Base-by-base conservation (phyloP, 2,797 vertebrate genomes). In the Rhynchonycteris naso region DNA sequence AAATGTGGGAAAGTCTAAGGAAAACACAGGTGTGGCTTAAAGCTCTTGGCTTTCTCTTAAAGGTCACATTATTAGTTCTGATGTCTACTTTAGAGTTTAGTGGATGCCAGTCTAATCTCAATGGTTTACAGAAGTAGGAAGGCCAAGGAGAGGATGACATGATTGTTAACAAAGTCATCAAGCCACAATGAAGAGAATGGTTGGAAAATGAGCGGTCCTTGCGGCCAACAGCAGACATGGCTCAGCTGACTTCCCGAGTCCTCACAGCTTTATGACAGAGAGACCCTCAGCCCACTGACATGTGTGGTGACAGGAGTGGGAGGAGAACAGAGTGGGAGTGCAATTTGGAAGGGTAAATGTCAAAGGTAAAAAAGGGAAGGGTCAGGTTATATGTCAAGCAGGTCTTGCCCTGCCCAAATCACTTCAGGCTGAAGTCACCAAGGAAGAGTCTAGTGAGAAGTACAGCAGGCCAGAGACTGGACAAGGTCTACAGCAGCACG, bases 41-140 rank as follows among this genome's bases (percentile, higher is more conserved):
- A 80, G 28, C 50, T 16, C 52, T 21, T 74, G 68, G 63, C 61
- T 66, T 81, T 96, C 78, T 89, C 9, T 16, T 10, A 54, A 54
- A 74, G 61, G 13, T 89, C 47, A 92, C 43, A 89, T 72, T n/a
- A 88, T 85, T 66, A 63, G 81, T 83, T 83, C 54, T 87, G 61
- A 71, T 35, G 10, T 19, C n/a, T 65, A 38, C 21, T 81, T n/a
- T 65, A 65, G 63, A 65, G 63, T 68, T 90, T 33, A 80, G 61
- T 52, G 59, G n/a, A 71, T 75, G 54, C 54, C 80, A 92, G 76
- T 35, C 81, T 50, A 58, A 88, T 69, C 43, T 75, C 54, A 82
- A 90, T 30, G 24, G 19, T 75, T 72, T 80, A 71, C 5, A 26
- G 74, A 38, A 86, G 33, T 2, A 56, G 19, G 33, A 90, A 86